Evolutionary conservation across 2,888 invertebrate species (phyloP).

Genomic region (Chrysodeixis includens): DNA sequence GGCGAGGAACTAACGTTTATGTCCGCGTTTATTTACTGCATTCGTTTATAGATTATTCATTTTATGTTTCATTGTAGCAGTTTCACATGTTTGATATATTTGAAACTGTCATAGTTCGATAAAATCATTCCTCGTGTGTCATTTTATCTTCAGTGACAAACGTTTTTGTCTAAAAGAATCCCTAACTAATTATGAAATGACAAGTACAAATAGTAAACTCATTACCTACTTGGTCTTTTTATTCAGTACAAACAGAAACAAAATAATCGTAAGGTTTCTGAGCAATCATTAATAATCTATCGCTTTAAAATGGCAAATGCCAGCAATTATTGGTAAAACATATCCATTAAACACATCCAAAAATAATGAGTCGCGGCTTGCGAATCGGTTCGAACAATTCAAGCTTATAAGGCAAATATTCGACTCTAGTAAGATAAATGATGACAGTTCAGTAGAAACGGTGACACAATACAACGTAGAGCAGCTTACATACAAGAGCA

Average conservation of each 20-base stretch:
- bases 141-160: neutral
- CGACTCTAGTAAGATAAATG: slow-evolving; percentile 3
- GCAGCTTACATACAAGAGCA: slow-evolving; percentile 40
- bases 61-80: neutral
- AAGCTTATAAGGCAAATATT: slow-evolving; percentile 5
- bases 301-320: too few species aligned
- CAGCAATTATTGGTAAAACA: too few species aligned
- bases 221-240: too few species aligned
- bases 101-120: too few species aligned
- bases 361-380: neutral
- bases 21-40: neutral
- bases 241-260: too few species aligned
- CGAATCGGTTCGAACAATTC: neutral
- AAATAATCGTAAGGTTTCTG: too few species aligned
- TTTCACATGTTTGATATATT: neutral
- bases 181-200: too few species aligned
- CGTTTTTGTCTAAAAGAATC: too few species aligned
- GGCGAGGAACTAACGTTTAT: neutral
- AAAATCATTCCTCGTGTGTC: neutral
- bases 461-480: slow-evolving; percentile 22
- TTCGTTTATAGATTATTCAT: neutral
- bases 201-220: too few species aligned
- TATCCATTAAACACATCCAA: neutral
- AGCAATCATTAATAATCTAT: too few species aligned
- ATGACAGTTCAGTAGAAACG: slow-evolving; percentile 8